Evolutionary conservation across 2,113 vertebrate species (phyloP).

Genomic region (Scalopus aquaticus): DNA sequence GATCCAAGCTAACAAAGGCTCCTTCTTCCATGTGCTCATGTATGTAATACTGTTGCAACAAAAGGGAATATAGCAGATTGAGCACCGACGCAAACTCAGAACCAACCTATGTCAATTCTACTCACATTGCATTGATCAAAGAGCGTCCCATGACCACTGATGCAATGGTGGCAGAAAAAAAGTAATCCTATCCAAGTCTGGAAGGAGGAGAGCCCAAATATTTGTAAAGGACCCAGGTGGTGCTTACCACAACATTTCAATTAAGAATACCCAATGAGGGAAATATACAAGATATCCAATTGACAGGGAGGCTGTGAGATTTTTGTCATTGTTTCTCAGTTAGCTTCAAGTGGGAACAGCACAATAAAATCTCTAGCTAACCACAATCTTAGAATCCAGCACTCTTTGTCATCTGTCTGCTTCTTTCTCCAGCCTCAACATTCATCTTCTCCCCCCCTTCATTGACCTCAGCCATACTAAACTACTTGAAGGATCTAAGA

Average conservation of each 20-base stretch:
- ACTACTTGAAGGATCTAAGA: not conserved
- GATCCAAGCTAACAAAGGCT: not conserved
- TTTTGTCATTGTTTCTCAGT: too few species aligned
- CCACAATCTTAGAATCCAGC: not conserved
- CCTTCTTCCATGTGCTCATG: not conserved
- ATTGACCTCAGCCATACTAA: not conserved
- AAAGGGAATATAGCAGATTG: too few species aligned
- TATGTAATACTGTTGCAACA: too few species aligned
- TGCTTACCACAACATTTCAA: not conserved
- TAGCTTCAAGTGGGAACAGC: too few species aligned
- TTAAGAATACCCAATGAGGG: not conserved
- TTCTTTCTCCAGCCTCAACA: not conserved
- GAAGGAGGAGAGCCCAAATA: not conserved
- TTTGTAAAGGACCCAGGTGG: too few species aligned
- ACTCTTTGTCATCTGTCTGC: not conserved
- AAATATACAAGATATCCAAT: not conserved
- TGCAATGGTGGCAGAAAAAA: not conserved
- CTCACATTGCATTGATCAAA: not conserved
- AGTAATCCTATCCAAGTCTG: too few species aligned
- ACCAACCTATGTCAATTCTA: too few species aligned
- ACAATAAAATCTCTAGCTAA: too few species aligned
- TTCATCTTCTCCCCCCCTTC: not conserved
- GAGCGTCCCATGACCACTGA: not conserved
- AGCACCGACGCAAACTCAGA: not conserved
- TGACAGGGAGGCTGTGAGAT: not conserved